Evolutionary conservation across 2,888 invertebrate genomes (phyloP), one percentile per base, ranked within the genome.

Genomic region (Meliscaeva auricollis): DNA sequence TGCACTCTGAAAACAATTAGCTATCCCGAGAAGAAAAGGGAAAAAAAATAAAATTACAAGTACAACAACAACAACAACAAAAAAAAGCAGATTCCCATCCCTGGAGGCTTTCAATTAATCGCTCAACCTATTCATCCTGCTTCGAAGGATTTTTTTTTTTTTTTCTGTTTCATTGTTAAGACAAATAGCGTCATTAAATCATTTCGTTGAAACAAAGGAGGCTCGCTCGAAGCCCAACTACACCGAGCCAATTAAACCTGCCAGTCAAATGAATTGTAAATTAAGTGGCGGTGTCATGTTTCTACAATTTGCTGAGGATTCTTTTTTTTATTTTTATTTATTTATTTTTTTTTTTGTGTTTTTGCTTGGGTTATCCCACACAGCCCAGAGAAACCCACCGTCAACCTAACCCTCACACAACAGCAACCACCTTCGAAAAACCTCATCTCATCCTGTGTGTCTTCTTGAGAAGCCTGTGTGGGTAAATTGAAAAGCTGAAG

Each of bases 251-350:
- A 85, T 85, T 80, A 80, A 87, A 87, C 76, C 76, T 77, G 81
- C 82, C 78, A 88, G 89, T 88, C 89, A 88, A 90, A 89, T 90
- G 90, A 90, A 90, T 90, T 89, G 89, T 89, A 89, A 90, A 90
- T 90, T 90, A 90, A 90, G 89, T 89, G 89, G 87, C 88, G 89
- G 89, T 89, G 89, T 89, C 89, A 89, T 89, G 89, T 89, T 89
- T 89, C 89, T 89, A 88, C 88, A 89, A 89, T 88, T 89, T 72
- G 66, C 87, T 82, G 64, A 62, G 83, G 74, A 72, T 82, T 69
- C 54, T 60, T 79, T 44, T 56, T 54, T 26, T 2, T 8, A 38
- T 38, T 38, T 32, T 32, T 32, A 6, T 32, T 38, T 11, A 11
- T 11, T 2, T 38, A 2, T 64, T 66, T 72, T 82, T 70, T 3